Evolutionary conservation across 2,113 vertebrate genomes (phyloP).

Genomic region (Pao palembangensis): DNA sequence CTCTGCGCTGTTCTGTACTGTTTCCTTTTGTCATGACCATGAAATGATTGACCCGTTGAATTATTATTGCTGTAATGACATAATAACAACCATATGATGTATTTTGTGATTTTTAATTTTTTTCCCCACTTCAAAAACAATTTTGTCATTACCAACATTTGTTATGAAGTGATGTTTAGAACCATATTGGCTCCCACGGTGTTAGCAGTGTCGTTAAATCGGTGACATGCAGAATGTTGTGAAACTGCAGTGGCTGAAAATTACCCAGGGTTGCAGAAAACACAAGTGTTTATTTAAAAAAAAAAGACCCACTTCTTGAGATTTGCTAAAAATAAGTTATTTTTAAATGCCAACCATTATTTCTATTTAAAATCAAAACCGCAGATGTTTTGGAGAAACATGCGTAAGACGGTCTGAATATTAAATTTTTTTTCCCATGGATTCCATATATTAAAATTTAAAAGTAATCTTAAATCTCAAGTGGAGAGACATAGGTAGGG

Average conservation of each 20-base stretch:
- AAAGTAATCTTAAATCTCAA: not conserved
- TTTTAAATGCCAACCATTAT: no score
- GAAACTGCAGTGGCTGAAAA: constrained; percentile 6
- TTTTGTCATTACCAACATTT: constrained; percentile 30
- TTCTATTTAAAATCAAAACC: not conserved
- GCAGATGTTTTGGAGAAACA: constrained; percentile 35
- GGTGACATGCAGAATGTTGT: constrained; percentile 32
- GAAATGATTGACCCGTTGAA: constrained; percentile 56
- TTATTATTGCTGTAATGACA: constrained; percentile 29
- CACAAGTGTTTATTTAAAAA: not conserved
- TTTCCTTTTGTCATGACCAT: constrained; percentile 54
- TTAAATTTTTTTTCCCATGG: not conserved
- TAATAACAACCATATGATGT: constrained; percentile 28
- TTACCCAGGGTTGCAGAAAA: not conserved
- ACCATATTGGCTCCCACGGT: constrained; percentile 42
- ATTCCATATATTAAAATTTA: constrained; percentile 13
- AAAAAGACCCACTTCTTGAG: not conserved
- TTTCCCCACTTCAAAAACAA: constrained; percentile 26
- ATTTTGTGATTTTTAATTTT: constrained; percentile 20
- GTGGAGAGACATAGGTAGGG: not conserved
- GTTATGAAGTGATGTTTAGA: constrained; percentile 47
- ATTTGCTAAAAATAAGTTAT: not conserved
- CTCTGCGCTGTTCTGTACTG: constrained; percentile 66
- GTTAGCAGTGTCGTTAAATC: constrained; percentile 33
- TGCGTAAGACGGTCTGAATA: not conserved